These are phyloP conservation scores for Atethmia centrago DNA, from an alignment of 2,888 invertebrate species.

Conservation along the genomic window DNA sequence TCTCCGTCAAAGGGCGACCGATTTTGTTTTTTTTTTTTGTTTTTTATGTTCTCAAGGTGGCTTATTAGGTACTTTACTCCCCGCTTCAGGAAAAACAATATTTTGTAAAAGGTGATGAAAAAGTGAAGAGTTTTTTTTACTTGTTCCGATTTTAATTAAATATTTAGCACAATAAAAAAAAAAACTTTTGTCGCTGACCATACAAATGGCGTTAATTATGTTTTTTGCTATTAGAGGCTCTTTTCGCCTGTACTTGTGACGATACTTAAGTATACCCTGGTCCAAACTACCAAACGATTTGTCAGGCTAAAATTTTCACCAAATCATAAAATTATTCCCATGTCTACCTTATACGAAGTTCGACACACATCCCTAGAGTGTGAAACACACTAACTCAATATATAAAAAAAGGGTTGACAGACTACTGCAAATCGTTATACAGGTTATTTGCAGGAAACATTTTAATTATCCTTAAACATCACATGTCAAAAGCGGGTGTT, in stretches of 20 bases:
- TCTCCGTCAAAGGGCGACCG: no score
- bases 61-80: no score
- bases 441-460: not conserved
- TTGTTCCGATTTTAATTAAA: not conserved
- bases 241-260: not conserved
- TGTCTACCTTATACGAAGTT: not conserved
- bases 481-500: not conserved
- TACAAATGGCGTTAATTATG: not conserved
- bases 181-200: no score
- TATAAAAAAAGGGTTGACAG: not conserved
- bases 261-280: not conserved
- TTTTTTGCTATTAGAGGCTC: no score
- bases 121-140: no score
- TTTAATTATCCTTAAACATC: not conserved
- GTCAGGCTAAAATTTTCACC: not conserved
- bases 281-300: not conserved
- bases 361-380: not conserved
- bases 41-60: no score
- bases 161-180: not conserved
- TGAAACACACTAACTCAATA: not conserved
- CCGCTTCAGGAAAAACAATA: no score
- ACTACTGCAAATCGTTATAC: not conserved
- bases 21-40: no score
- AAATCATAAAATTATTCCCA: not conserved
- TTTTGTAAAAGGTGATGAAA: no score